Percentiles rank a stretch among this genome's conserved stretches.
Evolutionary conservation across 2,797 vertebrate genomes (phyloP).

Genomic region (Otolemur crassicaudatus): DNA sequence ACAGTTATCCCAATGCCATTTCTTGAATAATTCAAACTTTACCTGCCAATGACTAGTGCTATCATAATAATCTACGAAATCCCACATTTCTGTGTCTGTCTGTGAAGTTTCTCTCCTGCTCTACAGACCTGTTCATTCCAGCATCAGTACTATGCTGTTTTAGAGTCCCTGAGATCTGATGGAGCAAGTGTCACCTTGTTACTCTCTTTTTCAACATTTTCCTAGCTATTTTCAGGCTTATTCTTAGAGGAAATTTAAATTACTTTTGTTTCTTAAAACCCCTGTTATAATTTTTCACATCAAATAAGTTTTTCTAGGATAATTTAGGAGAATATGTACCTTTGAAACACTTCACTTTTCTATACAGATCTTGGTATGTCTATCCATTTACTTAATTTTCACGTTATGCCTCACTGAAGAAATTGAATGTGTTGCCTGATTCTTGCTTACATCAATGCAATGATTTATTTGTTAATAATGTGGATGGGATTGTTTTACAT

Average conservation of each 20-base stretch:
- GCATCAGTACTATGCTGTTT: constrained; percentile 66
- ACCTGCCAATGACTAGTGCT: background rate
- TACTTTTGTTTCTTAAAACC: constrained; percentile 66
- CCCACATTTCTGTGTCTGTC: background rate
- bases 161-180: constrained; percentile 20
- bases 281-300: constrained; percentile 32
- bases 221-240: background rate
- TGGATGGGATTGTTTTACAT: background rate
- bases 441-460: background rate
- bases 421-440: background rate
- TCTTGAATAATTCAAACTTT: background rate
- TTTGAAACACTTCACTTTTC: background rate
- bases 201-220: constrained; percentile 58
- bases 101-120: background rate
- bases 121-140: constrained; percentile 75
- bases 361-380: background rate
- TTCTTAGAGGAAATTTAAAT: background rate
- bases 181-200: constrained; percentile 68
- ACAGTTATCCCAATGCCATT: background rate
- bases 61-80: background rate
- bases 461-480: background rate
- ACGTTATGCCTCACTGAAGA: background rate
- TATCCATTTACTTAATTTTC: background rate
- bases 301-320: background rate
- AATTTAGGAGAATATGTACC: background rate